phyloP scores from a whole-genome alignment of 2,797 vertebrate species.

The Sebastes iracundus region DNA sequence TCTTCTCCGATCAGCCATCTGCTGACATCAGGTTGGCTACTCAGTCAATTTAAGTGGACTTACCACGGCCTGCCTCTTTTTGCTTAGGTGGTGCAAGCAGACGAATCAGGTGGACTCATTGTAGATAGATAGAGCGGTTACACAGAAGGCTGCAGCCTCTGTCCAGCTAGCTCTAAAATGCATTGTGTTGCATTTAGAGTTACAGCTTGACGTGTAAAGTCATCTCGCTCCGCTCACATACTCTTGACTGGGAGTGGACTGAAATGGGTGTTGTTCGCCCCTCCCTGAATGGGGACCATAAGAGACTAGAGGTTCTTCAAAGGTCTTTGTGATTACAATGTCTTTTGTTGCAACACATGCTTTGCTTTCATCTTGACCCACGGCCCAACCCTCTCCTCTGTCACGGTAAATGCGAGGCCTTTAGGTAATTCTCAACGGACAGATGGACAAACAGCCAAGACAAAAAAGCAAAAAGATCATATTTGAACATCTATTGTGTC shows the following conservation, averaged over 20 bases:
- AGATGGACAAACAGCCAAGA: slow-evolving; percentile 32
- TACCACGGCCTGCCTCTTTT: slow-evolving; percentile 35
- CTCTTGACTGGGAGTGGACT: background rate
- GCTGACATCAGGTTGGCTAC: slow-evolving; percentile 59
- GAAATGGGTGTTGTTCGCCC: slow-evolving; percentile 33
- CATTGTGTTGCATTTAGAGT: background rate
- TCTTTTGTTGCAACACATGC: slow-evolving; percentile 59
- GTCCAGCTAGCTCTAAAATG: background rate
- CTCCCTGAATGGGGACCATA: slow-evolving; percentile 46
- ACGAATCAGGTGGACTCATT: background rate
- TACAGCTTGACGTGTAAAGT: slow-evolving; percentile 27
- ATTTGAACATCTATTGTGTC: slow-evolving; percentile 27
- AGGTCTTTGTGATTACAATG: slow-evolving; percentile 58
- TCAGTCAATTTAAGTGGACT: slow-evolving; percentile 54
- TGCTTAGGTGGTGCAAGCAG: slow-evolving; percentile 49
- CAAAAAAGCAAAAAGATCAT: slow-evolving; percentile 48
- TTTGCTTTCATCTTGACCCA: slow-evolving; percentile 58
- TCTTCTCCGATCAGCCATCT: slow-evolving; percentile 62
- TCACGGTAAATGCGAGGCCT: slow-evolving; percentile 36
- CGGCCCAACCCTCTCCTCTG: slow-evolving; percentile 36
- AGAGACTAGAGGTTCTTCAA: slow-evolving; percentile 58
- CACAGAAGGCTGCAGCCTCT: background rate
- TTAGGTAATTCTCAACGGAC: slow-evolving; percentile 20
- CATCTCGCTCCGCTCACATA: background rate
- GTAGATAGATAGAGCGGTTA: background rate